Percentiles rank a stretch among this genome's conserved stretches.
Evolutionary conservation across 2,888 invertebrate species (phyloP).

Genomic region (Caenorhabditis sulstoni): DNA sequence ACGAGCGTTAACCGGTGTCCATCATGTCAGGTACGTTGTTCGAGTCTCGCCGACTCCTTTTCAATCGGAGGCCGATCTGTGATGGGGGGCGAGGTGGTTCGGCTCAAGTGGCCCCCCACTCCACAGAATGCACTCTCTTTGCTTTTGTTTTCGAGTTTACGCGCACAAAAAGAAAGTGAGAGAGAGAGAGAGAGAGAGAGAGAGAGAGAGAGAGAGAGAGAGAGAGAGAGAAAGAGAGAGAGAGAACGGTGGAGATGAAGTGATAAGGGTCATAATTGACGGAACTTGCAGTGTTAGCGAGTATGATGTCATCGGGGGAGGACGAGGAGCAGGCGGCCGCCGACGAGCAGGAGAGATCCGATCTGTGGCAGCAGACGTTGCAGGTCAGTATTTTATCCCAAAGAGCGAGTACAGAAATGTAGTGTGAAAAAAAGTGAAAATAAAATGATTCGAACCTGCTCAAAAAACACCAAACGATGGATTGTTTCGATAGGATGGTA

Average conservation of each 20-base stretch:
- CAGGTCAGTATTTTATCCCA: constrained; percentile 66
- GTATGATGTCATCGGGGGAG: constrained; percentile 77
- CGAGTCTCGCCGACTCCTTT: constrained; percentile 3
- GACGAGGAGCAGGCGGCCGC: constrained; percentile 73
- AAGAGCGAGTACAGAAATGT: no score
- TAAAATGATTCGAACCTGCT: background rate
- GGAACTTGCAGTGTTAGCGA: constrained; percentile 74
- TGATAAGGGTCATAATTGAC: constrained; percentile 19
- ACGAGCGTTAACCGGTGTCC: constrained; percentile 56
- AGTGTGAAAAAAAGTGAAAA: constrained; percentile 6
- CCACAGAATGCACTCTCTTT: constrained; percentile 57
- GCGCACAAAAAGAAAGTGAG: constrained; percentile 33
- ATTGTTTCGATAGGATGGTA: no score
- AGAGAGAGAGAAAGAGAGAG: constrained; percentile 3
- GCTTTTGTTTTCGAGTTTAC: constrained; percentile 51
- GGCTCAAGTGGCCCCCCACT: constrained; percentile 52
- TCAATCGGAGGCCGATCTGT: constrained; percentile 27
- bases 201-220: no score
- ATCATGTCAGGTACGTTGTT: constrained; percentile 51
- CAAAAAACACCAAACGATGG: background rate
- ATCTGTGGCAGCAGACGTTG: constrained; percentile 79
- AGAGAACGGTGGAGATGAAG: background rate
- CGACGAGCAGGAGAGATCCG: constrained; percentile 72
- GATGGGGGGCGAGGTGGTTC: constrained; percentile 41
- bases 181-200: no score